These are phyloP conservation scores for Phyto melanocephala DNA, from an alignment of 2,888 invertebrate species.

Conservation along the genomic window DNA sequence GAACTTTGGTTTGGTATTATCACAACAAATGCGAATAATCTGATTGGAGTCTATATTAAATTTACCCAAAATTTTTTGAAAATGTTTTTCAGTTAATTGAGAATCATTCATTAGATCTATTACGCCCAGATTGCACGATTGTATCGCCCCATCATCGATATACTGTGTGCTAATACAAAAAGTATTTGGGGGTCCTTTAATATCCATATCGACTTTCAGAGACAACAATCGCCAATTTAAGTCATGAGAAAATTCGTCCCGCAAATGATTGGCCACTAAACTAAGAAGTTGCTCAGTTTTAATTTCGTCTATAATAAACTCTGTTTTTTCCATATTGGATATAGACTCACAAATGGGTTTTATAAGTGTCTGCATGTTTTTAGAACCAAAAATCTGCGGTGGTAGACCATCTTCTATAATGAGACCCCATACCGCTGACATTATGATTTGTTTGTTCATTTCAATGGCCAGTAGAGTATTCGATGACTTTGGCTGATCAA, in stretches of 20 bases:
- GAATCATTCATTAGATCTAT: constrained; percentile 13
- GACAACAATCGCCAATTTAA: constrained; percentile 46
- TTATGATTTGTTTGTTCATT: constrained; percentile 16
- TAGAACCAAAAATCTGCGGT: constrained; percentile 28
- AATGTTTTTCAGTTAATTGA: constrained; percentile 2
- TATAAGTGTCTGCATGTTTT: constrained; percentile 34
- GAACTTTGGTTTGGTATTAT: constrained; percentile 27
- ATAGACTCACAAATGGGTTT: constrained; percentile 31
- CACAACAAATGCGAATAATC: constrained; percentile 37
- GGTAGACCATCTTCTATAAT: constrained; percentile 36
- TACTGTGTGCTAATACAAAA: constrained; percentile 35
- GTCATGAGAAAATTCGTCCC: constrained; percentile 2
- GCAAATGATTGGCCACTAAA: constrained; percentile 17
- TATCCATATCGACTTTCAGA: constrained; percentile 37
- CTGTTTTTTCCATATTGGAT: neutral
- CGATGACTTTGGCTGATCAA: neutral
- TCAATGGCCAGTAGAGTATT: neutral
- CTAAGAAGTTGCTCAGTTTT: constrained; percentile 6
- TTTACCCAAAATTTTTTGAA: constrained; percentile 27
- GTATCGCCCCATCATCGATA: constrained; percentile 6
- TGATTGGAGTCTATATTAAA: constrained; percentile 46
- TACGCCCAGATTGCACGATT: constrained; percentile 23
- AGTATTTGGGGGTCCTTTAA: neutral
- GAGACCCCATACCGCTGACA: constrained; percentile 25
- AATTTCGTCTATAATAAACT: neutral